Evolutionary conservation across 1,140 invertebrate genomes (phyloP).

Genomic region (Ctenoplectra terminalis): DNA sequence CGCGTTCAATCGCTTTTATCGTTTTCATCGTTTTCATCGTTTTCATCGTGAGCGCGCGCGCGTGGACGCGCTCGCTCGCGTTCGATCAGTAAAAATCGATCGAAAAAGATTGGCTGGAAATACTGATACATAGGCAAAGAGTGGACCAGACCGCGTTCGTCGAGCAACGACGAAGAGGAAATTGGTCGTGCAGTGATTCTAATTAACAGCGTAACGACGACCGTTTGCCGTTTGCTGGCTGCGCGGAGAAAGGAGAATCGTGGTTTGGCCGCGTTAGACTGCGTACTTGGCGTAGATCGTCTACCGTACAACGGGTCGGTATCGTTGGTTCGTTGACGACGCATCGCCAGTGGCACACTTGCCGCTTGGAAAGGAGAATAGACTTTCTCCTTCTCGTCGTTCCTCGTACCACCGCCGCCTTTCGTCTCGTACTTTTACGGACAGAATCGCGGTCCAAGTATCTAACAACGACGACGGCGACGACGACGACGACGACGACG

Average conservation of each 20-base stretch:
- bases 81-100: too few relatives aligned
- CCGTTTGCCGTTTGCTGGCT: not conserved
- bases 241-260: not conserved
- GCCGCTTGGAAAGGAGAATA: constrained; percentile 59
- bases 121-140: too few relatives aligned
- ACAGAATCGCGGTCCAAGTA: constrained; percentile 31
- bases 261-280: constrained; percentile 2
- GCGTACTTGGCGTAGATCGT: constrained; percentile 6
- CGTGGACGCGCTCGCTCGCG: not conserved
- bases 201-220: not conserved
- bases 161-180: not conserved
- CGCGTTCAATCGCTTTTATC: not conserved
- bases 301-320: constrained; percentile 3
- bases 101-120: too few relatives aligned
- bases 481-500: not conserved
- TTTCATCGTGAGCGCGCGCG: constrained; percentile 3
- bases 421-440: constrained; percentile 40
- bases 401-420: constrained; percentile 36
- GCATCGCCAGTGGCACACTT: constrained; percentile 68
- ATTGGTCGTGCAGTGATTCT: constrained; percentile 5
- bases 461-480: not conserved
- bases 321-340: constrained; percentile 27
- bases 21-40: too few relatives aligned
- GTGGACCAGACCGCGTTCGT: not conserved
- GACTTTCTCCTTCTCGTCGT: constrained; percentile 72